A percentile compares a stretch with the other conserved stretches of the same genome.
Evolutionary conservation across 23 tunicate species (phyloP).

Genomic region (Phallusia fumigata): DNA sequence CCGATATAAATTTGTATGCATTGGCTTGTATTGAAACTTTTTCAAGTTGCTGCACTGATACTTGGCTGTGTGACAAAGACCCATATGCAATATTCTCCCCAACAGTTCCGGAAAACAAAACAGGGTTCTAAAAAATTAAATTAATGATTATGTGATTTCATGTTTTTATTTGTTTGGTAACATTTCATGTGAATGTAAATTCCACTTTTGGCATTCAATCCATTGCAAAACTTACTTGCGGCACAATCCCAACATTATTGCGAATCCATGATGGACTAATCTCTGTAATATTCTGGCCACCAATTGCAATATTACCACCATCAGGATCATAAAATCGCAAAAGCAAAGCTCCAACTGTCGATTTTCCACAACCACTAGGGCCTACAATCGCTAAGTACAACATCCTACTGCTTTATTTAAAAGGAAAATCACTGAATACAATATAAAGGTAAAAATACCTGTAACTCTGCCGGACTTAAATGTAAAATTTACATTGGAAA

Average conservation of each 20-base stretch:
- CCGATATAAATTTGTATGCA: constrained; percentile 31
- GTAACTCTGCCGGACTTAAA: constrained; percentile 51
- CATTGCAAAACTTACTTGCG: constrained; percentile 28
- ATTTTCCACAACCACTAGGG: constrained; percentile 73
- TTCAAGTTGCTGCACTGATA: constrained; percentile 29
- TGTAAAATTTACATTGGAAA: constrained; percentile 37
- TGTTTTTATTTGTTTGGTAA: no score
- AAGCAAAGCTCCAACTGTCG: constrained; percentile 55
- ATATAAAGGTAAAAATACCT: constrained; percentile 12
- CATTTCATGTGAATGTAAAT: no score
- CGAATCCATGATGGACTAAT: constrained; percentile 63
- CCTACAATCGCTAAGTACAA: constrained; percentile 57
- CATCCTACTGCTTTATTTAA: neutral
- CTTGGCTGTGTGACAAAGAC: constrained; percentile 5
- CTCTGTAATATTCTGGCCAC: constrained; percentile 27
- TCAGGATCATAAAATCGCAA: constrained; percentile 66
- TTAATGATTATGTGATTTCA: no score
- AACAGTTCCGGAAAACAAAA: constrained; percentile 58
- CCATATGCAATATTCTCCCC: constrained; percentile 73
- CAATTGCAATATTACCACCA: constrained; percentile 38
- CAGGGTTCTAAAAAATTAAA: constrained; percentile 43
- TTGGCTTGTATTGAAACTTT: constrained; percentile 64
- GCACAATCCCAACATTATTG: constrained; percentile 53
- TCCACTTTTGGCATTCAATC: no score
- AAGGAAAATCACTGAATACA: neutral